Conservation (phyloP, 2,113 vertebrate species). For the Lepidothrix coronata region DNA sequence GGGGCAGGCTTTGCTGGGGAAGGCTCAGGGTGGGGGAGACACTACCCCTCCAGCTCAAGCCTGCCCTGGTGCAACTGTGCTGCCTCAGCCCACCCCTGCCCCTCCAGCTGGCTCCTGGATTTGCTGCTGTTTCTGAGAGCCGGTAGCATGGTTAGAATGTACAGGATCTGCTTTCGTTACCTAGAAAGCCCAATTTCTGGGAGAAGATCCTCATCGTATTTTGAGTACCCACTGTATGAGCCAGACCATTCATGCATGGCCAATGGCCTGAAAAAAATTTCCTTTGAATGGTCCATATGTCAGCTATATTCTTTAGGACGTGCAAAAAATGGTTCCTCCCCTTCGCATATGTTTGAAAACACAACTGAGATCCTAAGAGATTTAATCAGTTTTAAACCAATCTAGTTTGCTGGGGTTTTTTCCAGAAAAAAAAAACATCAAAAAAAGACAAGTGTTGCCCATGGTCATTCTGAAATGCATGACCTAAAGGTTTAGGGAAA, state of each 20-base stretch:
- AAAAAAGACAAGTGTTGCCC: neutral
- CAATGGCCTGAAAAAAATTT: constrained; percentile 60
- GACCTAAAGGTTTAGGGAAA: neutral
- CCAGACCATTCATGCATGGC: constrained; percentile 10
- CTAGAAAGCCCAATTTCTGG: neutral
- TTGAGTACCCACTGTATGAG: neutral
- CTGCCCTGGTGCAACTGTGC: neutral
- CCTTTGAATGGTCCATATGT: constrained; percentile 62
- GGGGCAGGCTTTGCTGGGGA: neutral
- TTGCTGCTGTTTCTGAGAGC: accelerated
- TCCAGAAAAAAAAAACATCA: neutral
- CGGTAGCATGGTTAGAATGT: neutral
- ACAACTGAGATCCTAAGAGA: neutral
- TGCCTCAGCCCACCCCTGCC: neutral
- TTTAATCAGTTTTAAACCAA: constrained; percentile 19
- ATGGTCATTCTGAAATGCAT: accelerated
- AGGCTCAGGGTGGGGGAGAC: accelerated
- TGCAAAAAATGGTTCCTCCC: constrained; percentile 46
- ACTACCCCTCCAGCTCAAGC: neutral
- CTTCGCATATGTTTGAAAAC: constrained; percentile 61
- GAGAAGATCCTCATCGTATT: neutral
- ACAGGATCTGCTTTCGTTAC: neutral
- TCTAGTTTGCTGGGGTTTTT: neutral
- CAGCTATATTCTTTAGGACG: constrained; percentile 26
- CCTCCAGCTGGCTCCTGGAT: neutral